A percentile compares a stretch with the other conserved stretches of the same genome.
These are phyloP conservation scores for Melieria crassipennis DNA, from an alignment of 2,888 invertebrate genomes.

Conservation along the genomic window DNA sequence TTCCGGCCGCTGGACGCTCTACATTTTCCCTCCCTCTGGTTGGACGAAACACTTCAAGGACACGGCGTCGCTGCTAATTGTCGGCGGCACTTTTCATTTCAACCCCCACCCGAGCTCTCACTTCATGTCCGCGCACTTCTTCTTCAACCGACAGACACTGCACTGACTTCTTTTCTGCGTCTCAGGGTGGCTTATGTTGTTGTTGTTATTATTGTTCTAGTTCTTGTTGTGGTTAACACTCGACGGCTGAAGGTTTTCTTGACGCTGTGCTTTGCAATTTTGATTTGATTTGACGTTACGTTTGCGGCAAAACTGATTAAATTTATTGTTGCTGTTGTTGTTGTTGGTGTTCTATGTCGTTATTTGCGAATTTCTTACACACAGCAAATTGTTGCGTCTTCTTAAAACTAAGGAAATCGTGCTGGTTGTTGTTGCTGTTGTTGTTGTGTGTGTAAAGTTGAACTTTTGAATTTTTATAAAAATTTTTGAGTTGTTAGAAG, in stretches of 20 bases:
- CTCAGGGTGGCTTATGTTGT: conserved; percentile 7
- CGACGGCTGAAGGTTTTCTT: conserved; percentile 30
- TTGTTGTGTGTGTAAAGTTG: conserved; percentile 30
- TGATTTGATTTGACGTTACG: conserved; percentile 4
- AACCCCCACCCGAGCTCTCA: not conserved
- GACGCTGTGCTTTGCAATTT: conserved; percentile 29
- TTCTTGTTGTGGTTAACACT: conserved; percentile 28
- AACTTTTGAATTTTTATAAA: conserved; percentile 28
- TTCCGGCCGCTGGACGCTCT: too few species aligned
- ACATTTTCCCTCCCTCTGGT: too few species aligned
- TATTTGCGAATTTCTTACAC: too few species aligned
- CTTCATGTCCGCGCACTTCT: not conserved
- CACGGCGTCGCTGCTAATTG: not conserved
- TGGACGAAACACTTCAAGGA: too few species aligned
- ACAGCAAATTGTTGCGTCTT: too few species aligned
- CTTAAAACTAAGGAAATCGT: too few species aligned
- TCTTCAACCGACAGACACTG: too few species aligned
- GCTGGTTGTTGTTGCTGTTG: conserved; percentile 30
- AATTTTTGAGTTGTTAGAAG: conserved; percentile 41
- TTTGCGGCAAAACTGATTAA: conserved; percentile 2
- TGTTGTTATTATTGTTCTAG: conserved; percentile 26
- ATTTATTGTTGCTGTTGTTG: conserved; percentile 26
- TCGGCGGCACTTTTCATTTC: not conserved
- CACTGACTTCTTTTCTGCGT: conserved; percentile 4
- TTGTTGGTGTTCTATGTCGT: too few species aligned